Conservation (phyloP, 2,113 vertebrate species). For the Scatophagus argus region DNA sequence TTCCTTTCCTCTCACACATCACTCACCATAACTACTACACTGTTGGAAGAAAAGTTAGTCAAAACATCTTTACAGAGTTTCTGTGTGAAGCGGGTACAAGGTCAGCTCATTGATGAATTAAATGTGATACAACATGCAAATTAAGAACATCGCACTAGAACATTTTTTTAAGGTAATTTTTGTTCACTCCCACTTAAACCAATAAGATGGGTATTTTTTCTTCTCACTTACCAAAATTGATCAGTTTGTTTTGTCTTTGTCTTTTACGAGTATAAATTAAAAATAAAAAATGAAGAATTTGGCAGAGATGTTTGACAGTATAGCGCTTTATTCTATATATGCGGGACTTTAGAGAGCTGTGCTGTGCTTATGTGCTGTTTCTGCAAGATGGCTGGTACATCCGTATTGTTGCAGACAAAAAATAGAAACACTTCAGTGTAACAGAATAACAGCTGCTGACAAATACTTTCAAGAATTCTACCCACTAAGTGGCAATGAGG, state of each 20-base stretch:
- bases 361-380: neutral
- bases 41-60: conserved; percentile 28
- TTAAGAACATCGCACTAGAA: neutral
- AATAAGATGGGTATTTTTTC: neutral
- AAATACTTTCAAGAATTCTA: conserved; percentile 1
- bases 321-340: neutral
- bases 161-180: neutral
- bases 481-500: neutral
- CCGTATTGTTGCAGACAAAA: neutral
- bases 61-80: conserved; percentile 40
- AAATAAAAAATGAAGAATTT: neutral
- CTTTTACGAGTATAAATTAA: neutral
- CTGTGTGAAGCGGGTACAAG: conserved; percentile 10
- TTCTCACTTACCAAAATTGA: neutral
- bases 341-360: neutral
- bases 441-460: too few relatives aligned
- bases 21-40: conserved; percentile 54
- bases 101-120: conserved; percentile 15
- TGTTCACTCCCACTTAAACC: neutral
- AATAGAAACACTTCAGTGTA: too few relatives aligned
- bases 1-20: conserved; percentile 52
- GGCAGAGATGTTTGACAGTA: neutral
- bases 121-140: conserved; percentile 9
- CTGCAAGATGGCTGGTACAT: neutral
- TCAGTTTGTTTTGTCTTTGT: neutral